phyloP scores from a whole-genome alignment of 2,113 vertebrate genomes.

The Tautogolabrus adspersus region DNA sequence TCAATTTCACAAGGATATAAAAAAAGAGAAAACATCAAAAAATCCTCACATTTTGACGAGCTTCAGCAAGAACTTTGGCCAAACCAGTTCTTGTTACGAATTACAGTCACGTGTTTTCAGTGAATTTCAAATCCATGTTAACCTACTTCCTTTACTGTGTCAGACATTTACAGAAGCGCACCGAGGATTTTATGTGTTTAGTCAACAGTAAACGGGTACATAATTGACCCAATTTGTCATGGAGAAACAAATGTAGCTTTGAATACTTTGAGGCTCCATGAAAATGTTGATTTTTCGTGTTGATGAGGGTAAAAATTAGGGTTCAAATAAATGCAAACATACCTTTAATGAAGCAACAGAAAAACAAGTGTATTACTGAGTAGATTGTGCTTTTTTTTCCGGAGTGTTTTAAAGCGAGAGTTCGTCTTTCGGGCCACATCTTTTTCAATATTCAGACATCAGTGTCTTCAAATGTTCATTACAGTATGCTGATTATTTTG shows the following conservation, averaged over 20 bases:
- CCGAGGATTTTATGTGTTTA: conserved; percentile 26
- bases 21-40: neutral
- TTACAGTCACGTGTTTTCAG: neutral
- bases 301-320: neutral
- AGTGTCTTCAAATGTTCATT: conserved; percentile 12
- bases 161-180: conserved; percentile 9
- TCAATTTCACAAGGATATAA: neutral
- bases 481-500: conserved; percentile 5
- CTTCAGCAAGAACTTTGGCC: neutral
- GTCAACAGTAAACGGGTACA: conserved; percentile 11
- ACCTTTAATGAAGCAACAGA: conserved; percentile 15
- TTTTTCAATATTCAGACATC: neutral
- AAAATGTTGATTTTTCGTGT: conserved; percentile 4
- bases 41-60: neutral
- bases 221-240: conserved; percentile 36
- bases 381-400: conserved; percentile 4
- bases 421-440: neutral
- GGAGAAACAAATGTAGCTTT: neutral
- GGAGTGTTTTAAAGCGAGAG: neutral
- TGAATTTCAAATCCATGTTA: conserved; percentile 9
- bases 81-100: neutral
- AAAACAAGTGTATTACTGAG: neutral
- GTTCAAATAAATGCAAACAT: conserved; percentile 16
- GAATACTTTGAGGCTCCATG: conserved; percentile 8
- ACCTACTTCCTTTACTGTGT: conserved; percentile 14